Percentiles rank a stretch among this genome's conserved stretches.
phyloP scores from a whole-genome alignment of 2,888 invertebrate species.

The Dryobotodes eremita region DNA sequence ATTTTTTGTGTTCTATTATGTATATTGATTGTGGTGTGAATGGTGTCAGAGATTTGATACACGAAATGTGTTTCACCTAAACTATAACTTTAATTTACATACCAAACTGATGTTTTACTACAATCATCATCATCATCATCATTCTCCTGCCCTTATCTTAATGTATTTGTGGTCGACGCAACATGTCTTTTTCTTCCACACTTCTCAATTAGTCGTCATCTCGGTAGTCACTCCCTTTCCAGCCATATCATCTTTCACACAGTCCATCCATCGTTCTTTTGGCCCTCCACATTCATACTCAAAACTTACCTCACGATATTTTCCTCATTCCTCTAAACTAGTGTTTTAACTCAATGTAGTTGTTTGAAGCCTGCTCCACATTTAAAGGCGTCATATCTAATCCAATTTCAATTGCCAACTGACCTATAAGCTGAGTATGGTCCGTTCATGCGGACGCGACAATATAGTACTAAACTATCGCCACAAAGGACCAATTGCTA shows the following conservation, averaged over 20 bases:
- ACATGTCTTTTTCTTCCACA: background rate
- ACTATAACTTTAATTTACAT: background rate
- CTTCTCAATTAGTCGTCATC: background rate
- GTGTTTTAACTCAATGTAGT: background rate
- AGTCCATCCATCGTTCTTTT: background rate
- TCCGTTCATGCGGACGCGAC: slow-evolving; percentile 24
- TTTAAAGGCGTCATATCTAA: slow-evolving; percentile 11
- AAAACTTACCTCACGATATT: background rate
- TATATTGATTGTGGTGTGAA: slow-evolving; percentile 7
- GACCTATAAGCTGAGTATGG: slow-evolving; percentile 23
- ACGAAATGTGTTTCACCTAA: background rate
- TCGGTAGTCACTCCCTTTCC: background rate
- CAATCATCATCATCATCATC: background rate
- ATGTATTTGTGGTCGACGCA: background rate
- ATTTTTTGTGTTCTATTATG: too few relatives aligned
- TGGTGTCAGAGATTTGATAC: background rate
- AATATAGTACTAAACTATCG: slow-evolving; percentile 50
- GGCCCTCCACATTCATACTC: background rate
- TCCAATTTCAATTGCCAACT: slow-evolving; percentile 21
- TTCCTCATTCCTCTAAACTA: background rate
- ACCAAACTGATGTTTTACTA: background rate
- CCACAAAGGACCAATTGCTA: slow-evolving; percentile 64
- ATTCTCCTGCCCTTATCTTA: background rate
- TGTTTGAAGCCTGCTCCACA: slow-evolving; percentile 9
- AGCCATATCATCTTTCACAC: background rate